A percentile compares a stretch with the other conserved stretches of the same genome.
Evolutionary conservation across 1,140 invertebrate species (phyloP).

Genomic region (Drosophila persimilis): DNA sequence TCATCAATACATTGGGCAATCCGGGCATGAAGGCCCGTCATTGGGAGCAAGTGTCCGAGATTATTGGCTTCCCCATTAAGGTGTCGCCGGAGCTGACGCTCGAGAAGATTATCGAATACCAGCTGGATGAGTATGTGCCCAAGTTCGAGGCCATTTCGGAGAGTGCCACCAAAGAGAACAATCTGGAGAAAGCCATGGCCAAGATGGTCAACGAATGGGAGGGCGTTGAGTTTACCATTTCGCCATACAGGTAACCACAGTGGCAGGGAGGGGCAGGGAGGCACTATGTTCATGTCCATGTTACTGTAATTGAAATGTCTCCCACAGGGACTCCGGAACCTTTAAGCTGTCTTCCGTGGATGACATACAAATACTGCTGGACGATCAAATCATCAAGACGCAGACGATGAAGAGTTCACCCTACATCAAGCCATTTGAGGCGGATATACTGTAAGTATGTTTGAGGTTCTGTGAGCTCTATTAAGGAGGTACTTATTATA

Average conservation of each 20-base stretch:
- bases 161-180: conserved; percentile 97
- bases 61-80: conserved; percentile 96
- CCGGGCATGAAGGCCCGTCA: conserved; percentile 96
- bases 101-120: conserved; percentile 96
- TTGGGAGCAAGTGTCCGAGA: conserved; percentile 98
- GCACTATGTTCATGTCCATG: conserved; percentile 4
- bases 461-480: neutral
- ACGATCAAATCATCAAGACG: conserved; percentile 98
- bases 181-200: conserved; percentile 93
- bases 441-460: conserved; percentile 87
- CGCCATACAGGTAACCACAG: conserved; percentile 70
- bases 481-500: no score
- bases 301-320: conserved; percentile 55
- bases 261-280: neutral
- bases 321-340: conserved; percentile 93
- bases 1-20: conserved; percentile 96
- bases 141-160: conserved; percentile 97
- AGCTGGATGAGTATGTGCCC: conserved; percentile 93
- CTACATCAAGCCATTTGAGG: conserved; percentile 97
- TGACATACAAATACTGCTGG: conserved; percentile 96
- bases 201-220: conserved; percentile 98
- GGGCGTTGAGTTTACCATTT: conserved; percentile 89
- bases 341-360: conserved; percentile 95
- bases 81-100: conserved; percentile 93
- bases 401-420: conserved; percentile 99